phyloP scores from a whole-genome alignment of 2,888 invertebrate species.

The Amphipyra tragopoginis region DNA sequence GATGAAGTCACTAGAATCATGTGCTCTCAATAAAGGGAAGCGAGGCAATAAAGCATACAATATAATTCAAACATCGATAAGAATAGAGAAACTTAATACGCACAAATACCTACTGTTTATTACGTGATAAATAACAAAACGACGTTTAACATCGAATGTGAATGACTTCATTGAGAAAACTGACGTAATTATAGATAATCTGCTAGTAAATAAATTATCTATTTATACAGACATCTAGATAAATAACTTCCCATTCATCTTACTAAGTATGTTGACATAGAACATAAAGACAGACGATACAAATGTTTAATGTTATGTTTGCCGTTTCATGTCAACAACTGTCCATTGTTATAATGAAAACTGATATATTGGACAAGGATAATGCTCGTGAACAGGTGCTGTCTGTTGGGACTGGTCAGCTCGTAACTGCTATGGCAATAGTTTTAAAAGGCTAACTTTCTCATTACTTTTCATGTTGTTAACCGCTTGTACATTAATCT shows the following conservation, averaged over 20 bases:
- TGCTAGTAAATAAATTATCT: conserved; percentile 20
- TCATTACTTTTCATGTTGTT: too few species aligned
- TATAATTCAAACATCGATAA: too few species aligned
- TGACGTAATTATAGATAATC: conserved; percentile 21
- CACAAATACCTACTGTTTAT: not conserved
- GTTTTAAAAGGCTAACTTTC: too few species aligned
- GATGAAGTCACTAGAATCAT: too few species aligned
- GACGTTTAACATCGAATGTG: not conserved
- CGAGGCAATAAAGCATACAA: too few species aligned
- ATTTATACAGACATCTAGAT: conserved; percentile 14
- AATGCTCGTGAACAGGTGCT: too few species aligned
- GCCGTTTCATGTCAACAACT: conserved; percentile 6
- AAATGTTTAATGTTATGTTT: not conserved
- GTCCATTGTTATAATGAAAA: conserved; percentile 6
- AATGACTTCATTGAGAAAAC: conserved; percentile 15
- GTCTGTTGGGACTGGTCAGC: too few species aligned
- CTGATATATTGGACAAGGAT: not conserved
- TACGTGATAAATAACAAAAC: not conserved
- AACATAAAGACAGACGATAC: not conserved
- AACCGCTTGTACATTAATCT: too few species aligned
- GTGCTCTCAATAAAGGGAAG: too few species aligned
- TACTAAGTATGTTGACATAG: not conserved
- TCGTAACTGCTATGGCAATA: too few species aligned
- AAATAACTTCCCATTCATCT: conserved; percentile 18
- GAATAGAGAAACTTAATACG: too few species aligned